phyloP scores from a whole-genome alignment of 2,113 vertebrate species.

The Eurypyga helias region DNA sequence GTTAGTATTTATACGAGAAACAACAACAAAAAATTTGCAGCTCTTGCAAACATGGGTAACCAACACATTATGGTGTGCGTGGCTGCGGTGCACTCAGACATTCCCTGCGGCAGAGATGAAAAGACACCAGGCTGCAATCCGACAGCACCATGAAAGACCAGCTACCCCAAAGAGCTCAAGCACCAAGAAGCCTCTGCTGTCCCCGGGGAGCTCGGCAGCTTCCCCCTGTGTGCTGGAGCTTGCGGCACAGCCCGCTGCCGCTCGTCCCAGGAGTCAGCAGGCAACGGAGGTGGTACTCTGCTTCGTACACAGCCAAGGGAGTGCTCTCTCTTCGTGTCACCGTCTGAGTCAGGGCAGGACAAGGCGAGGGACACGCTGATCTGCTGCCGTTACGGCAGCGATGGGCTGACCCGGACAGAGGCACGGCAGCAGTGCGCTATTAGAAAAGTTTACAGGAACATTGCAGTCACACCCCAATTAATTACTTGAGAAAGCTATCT shows the following conservation, averaged over 20 bases:
- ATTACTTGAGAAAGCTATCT: background rate
- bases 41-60: constrained; percentile 63
- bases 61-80: constrained; percentile 36
- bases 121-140: background rate
- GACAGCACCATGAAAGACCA: background rate
- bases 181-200: accelerated
- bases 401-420: background rate
- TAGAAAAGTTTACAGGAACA: background rate
- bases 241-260: background rate
- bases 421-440: accelerated
- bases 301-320: background rate
- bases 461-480: background rate
- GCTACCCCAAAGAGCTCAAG: background rate
- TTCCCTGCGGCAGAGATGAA: constrained; percentile 41
- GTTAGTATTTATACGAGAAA: constrained; percentile 56
- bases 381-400: accelerated
- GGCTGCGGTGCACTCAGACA: constrained; percentile 5
- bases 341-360: background rate
- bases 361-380: accelerated
- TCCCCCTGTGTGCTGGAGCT: background rate
- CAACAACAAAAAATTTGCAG: constrained; percentile 62
- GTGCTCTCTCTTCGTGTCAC: background rate
- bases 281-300: background rate
- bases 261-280: background rate
- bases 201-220: background rate